Base-by-base conservation (phyloP, 2,797 vertebrate species). In the Acanthurus leucopareius region DNA sequence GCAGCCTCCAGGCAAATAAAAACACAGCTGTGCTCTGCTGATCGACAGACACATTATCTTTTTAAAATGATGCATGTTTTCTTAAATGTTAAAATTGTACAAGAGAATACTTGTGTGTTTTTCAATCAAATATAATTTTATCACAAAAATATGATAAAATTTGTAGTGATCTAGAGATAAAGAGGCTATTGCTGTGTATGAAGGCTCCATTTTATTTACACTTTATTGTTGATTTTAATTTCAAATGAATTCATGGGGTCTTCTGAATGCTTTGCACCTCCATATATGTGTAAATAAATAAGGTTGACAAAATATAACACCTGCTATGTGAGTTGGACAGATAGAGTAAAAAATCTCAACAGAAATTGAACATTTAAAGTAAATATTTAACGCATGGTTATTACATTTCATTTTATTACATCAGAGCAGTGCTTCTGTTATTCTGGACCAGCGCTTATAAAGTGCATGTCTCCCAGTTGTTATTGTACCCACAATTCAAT, bases 361-460 rank as follows among this genome's bases (percentile, higher is more conserved):
- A 45, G n/a, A 47, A 67, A 65, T 16, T 0, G 19, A 40, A 48
- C 38, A 56, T 59, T 77, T 40, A 1, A 40, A 65, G 25, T 65
- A 56, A 2, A 53, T 56, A 38, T 70, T 52, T 67, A 60, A 62
- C 51, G 22, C 54, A 48, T 7, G 2, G 13, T 60, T 52, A 42
- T 75, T 75, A 45, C 60, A n/a, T 82, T 82, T 66, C 56, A 56
- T 63, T 25, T 59, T 22, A 70, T 88, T 76, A 67, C 75, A 82
- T 79, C 73, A 85, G 57, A 9, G 16, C 60, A 47, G 32, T 47
- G 42, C 38, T 38, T 73, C 16, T 69, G 57, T 64, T 64, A 2
- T 45, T 67, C 48, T 19, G 22, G 59, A 47, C 52, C 45, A 11
- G n/a, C 13, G 22, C 66, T 58, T 73, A 40, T 76, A 19, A 48